Percentiles rank a stretch among this genome's conserved stretches.
These are phyloP conservation scores for Theonella swinhoei DNA, from an alignment of 37 sponge, comb jelly and placozoan genomes.

Conservation along the genomic window DNA sequence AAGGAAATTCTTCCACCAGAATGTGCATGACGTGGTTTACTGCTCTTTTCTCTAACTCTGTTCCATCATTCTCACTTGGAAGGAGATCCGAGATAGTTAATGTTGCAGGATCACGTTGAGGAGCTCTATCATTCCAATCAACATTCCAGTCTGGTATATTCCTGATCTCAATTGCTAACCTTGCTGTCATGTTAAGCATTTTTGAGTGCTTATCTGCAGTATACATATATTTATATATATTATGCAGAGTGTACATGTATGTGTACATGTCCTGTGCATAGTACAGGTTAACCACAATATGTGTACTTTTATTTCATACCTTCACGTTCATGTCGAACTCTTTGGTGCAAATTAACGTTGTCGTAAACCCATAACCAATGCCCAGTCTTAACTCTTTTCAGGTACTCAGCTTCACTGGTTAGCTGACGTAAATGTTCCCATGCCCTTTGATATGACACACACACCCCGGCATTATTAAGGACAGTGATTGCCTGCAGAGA, in stretches of 20 bases:
- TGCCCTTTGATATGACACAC: background rate
- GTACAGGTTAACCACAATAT: too few relatives aligned
- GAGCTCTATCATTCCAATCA: background rate
- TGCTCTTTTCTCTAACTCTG: background rate
- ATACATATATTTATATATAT: too few relatives aligned
- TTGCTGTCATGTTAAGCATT: constrained; percentile 2
- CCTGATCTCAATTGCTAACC: constrained; percentile 1
- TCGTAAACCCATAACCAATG: constrained; percentile 32
- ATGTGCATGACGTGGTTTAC: constrained; percentile 17
- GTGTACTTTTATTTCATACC: background rate
- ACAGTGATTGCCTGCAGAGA: constrained; percentile 9
- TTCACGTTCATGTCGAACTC: constrained; percentile 23
- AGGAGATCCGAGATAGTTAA: constrained; percentile 8
- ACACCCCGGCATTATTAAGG: constrained; percentile 21
- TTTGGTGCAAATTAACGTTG: constrained; percentile 17
- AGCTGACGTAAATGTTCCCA: too few relatives aligned
- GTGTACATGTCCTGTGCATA: too few relatives aligned
- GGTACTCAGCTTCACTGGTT: too few relatives aligned
- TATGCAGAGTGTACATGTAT: too few relatives aligned
- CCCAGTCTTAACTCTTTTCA: constrained; percentile 1
- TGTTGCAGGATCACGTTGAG: background rate
- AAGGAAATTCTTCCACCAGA: background rate
- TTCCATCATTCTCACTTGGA: constrained; percentile 3
- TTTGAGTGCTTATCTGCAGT: constrained; percentile 7
- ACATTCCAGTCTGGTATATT: background rate